Evolutionary conservation across 2,888 invertebrate genomes (phyloP).

Genomic region (Spicauda simplicius): DNA sequence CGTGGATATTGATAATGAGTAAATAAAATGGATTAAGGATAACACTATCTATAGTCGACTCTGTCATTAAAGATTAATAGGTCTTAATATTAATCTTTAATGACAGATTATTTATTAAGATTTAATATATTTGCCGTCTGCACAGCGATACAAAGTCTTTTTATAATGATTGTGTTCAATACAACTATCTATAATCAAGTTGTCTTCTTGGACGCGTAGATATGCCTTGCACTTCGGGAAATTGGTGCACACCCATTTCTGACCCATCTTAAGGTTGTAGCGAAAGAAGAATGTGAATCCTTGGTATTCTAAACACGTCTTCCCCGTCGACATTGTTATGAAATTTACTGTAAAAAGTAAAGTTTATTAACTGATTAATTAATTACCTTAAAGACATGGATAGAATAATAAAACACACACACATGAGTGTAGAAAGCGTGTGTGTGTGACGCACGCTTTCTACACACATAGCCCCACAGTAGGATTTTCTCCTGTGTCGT

Average conservation of each 20-base stretch:
- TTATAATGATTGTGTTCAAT: conserved; percentile 49
- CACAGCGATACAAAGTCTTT: conserved; percentile 44
- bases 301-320: conserved; percentile 43
- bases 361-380: too few species aligned
- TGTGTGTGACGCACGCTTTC: too few species aligned
- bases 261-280: conserved; percentile 41
- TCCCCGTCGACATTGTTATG: conserved; percentile 45
- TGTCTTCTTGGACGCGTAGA: conserved; percentile 51
- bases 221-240: conserved; percentile 48
- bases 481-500: too few species aligned
- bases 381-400: too few species aligned
- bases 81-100: too few species aligned
- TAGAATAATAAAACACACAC: too few species aligned
- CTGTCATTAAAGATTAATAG: too few species aligned
- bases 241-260: conserved; percentile 49
- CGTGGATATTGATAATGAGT: too few species aligned
- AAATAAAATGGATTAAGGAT: too few species aligned
- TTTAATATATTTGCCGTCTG: conserved; percentile 52
- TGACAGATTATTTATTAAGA: not conserved
- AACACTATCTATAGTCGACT: too few species aligned
- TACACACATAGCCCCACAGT: too few species aligned
- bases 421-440: too few species aligned
- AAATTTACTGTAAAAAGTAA: conserved; percentile 40
- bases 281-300: conserved; percentile 49
- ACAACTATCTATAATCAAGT: conserved; percentile 45